Conservation (phyloP, 2,113 vertebrate genomes). For the Ailuropoda melanoleuca region DNA sequence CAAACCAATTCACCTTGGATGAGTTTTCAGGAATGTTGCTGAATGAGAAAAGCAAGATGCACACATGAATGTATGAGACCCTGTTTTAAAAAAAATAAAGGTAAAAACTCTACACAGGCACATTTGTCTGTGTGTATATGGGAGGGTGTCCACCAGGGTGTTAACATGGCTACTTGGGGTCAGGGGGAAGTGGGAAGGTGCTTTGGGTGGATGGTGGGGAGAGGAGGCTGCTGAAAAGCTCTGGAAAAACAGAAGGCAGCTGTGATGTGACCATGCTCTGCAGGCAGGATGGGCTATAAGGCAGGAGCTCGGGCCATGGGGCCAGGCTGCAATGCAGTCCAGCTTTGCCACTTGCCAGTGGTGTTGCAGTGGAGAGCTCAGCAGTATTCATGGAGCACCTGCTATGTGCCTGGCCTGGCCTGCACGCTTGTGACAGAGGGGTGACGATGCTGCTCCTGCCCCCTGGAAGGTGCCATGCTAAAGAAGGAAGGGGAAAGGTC, state of each 20-base stretch:
- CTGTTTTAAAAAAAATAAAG: background rate
- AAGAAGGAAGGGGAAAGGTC: background rate
- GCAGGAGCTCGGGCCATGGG: background rate
- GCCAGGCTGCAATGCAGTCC: background rate
- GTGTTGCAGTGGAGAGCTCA: background rate
- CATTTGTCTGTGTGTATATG: background rate
- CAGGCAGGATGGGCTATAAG: background rate
- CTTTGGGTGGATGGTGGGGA: background rate
- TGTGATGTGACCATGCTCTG: background rate
- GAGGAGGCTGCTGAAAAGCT: background rate
- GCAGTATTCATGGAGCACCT: background rate
- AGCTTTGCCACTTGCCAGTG: background rate
- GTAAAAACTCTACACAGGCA: background rate
- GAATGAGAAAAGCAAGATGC: background rate
- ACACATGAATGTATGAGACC: background rate
- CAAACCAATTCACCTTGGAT: background rate
- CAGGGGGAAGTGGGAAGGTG: background rate
- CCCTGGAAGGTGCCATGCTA: background rate
- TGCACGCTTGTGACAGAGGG: accelerated
- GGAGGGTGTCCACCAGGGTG: background rate
- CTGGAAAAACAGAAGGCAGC: background rate
- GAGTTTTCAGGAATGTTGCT: background rate
- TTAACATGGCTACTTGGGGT: background rate
- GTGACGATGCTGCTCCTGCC: background rate
- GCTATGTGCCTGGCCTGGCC: background rate